Conservation (phyloP, 2,113 vertebrate genomes). For the Etheostoma cragini region DNA sequence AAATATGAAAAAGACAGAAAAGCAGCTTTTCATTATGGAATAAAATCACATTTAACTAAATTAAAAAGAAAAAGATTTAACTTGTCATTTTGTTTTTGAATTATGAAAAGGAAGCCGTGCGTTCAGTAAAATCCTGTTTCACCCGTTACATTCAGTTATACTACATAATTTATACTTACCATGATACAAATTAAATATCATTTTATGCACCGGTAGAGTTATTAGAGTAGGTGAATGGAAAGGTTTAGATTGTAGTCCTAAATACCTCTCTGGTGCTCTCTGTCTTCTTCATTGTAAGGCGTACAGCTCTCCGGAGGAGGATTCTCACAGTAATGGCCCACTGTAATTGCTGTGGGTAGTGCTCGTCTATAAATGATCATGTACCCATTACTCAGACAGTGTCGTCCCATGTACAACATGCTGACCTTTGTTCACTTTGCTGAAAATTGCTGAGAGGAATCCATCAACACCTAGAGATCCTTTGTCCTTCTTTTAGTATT, state of each 20-base stretch:
- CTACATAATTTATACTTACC: background rate
- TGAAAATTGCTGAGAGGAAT: background rate
- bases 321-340: constrained; percentile 35
- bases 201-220: background rate
- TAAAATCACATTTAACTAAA: background rate
- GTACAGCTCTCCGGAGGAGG: constrained; percentile 9
- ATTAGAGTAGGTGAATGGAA: constrained; percentile 20
- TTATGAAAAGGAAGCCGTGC: background rate
- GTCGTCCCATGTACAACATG: background rate
- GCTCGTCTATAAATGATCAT: constrained; percentile 47
- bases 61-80: background rate
- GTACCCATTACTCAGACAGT: background rate
- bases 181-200: background rate
- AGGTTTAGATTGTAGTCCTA: constrained; percentile 10
- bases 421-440: constrained; percentile 8
- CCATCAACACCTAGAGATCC: background rate
- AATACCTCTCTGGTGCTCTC: constrained; percentile 29
- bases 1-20: constrained; percentile 6
- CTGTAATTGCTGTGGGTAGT: constrained; percentile 34
- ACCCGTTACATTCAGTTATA: constrained; percentile 29
- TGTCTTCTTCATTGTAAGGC: constrained; percentile 11
- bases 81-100: background rate
- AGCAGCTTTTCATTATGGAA: background rate
- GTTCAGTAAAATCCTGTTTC: background rate
- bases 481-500: background rate